Conservation (phyloP, 1,140 invertebrate species). For the Nasonia longicornis region DNA sequence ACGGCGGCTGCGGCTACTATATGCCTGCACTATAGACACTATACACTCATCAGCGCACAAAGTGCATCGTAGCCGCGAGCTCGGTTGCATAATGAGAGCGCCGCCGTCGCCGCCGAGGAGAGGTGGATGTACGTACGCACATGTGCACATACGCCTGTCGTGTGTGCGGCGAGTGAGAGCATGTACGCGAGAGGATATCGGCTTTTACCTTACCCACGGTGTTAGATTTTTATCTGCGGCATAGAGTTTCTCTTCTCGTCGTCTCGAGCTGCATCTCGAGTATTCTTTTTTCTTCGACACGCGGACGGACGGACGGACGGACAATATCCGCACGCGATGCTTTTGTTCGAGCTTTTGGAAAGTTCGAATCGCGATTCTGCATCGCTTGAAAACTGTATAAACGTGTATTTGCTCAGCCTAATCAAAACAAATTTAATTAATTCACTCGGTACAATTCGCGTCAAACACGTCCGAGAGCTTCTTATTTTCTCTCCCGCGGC, state of each 20-base stretch:
- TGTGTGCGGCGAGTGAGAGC: background rate
- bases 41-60: conserved; percentile 10
- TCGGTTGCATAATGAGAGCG: conserved; percentile 29
- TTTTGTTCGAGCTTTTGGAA: too few relatives aligned
- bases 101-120: background rate
- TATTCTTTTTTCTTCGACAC: background rate
- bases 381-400: too few relatives aligned
- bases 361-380: too few relatives aligned
- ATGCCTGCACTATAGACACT: background rate
- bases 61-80: conserved; percentile 3
- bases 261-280: background rate
- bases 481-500: too few relatives aligned
- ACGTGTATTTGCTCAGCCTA: too few relatives aligned
- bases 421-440: too few relatives aligned
- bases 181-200: conserved; percentile 19
- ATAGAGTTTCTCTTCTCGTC: conserved; percentile 13
- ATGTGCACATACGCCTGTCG: background rate
- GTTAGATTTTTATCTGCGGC: conserved; percentile 24
- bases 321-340: background rate
- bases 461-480: background rate
- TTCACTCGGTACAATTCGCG: background rate
- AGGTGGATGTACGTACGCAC: background rate
- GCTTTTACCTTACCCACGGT: conserved; percentile 31
- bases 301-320: background rate
- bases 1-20: conserved; percentile 14